Percentiles rank a stretch among this genome's conserved stretches.
phyloP scores from a whole-genome alignment of 1,140 invertebrate species.

The Callitettix versicolor region DNA sequence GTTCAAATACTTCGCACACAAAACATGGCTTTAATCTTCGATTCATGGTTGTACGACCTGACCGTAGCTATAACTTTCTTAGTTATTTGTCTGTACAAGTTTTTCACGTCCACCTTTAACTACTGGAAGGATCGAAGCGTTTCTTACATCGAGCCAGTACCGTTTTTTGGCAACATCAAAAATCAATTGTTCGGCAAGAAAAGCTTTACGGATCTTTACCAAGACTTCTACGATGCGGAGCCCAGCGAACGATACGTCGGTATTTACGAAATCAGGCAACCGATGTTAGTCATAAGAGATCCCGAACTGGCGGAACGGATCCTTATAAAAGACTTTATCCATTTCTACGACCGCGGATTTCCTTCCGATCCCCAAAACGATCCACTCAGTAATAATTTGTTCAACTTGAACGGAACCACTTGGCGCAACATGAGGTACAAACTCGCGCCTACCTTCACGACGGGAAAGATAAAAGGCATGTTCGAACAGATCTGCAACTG shows the following conservation, averaged over 20 bases:
- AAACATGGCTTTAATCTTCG: no score
- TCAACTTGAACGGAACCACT: no score
- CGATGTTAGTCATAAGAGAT: neutral
- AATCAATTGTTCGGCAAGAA: neutral
- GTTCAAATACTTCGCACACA: no score
- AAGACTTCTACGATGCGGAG: neutral
- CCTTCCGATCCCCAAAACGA: no score
- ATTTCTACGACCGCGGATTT: slow-evolving; percentile 1
- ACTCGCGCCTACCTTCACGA: no score
- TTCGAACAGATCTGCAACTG: slow-evolving; percentile 2
- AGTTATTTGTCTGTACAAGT: neutral
- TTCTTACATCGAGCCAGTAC: neutral
- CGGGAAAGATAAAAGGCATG: neutral
- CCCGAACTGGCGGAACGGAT: neutral
- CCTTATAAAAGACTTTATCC: neutral
- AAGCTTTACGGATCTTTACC: neutral
- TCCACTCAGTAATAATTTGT: no score
- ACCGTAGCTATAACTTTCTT: no score
- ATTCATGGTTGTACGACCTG: no score
- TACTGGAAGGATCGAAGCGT: neutral
- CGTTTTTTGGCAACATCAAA: neutral
- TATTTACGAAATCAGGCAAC: neutral
- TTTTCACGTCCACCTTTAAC: neutral
- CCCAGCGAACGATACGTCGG: neutral
- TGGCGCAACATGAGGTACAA: no score